Conservation (phyloP, 2,888 invertebrate species). For the Capitulum mitella region DNA sequence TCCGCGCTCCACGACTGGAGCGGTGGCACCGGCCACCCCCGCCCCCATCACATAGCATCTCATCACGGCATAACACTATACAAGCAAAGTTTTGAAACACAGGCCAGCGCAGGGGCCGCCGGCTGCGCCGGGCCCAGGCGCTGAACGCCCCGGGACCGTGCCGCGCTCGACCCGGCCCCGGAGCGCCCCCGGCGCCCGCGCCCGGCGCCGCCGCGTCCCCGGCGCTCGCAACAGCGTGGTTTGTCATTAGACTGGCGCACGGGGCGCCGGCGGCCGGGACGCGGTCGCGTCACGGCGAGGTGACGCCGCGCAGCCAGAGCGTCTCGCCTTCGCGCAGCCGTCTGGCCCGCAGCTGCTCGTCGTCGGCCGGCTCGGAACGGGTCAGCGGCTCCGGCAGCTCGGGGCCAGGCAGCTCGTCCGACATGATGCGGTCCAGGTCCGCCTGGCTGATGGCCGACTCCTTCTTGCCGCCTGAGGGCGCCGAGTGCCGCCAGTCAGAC, state of each 20-base stretch:
- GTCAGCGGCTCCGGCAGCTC: not conserved
- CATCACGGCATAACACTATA: too few species aligned
- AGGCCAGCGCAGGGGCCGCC: not conserved
- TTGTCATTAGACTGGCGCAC: not conserved
- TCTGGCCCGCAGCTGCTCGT: not conserved
- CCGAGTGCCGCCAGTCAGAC: too few species aligned
- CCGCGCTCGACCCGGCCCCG: too few species aligned
- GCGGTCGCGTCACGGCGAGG: not conserved
- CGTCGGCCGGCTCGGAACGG: not conserved
- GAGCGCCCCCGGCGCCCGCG: not conserved
- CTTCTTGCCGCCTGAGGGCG: conserved; percentile 6
- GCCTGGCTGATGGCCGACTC: conserved; percentile 21
- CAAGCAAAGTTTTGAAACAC: too few species aligned
- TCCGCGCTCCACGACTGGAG: too few species aligned
- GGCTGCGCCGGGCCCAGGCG: not conserved
- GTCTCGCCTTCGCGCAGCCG: conserved; percentile 21
- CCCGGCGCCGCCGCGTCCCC: not conserved
- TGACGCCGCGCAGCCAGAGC: conserved; percentile 2
- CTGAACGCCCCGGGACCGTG: not conserved
- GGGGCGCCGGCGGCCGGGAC: not conserved
- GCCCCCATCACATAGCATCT: too few species aligned
- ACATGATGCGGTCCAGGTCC: conserved; percentile 10
- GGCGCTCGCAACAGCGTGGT: not conserved
- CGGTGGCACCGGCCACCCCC: too few species aligned
- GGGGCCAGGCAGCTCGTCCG: not conserved